These are phyloP conservation scores for Sebastes oblongus DNA, from an alignment of 2,797 vertebrate genomes.

Conservation along the genomic window DNA sequence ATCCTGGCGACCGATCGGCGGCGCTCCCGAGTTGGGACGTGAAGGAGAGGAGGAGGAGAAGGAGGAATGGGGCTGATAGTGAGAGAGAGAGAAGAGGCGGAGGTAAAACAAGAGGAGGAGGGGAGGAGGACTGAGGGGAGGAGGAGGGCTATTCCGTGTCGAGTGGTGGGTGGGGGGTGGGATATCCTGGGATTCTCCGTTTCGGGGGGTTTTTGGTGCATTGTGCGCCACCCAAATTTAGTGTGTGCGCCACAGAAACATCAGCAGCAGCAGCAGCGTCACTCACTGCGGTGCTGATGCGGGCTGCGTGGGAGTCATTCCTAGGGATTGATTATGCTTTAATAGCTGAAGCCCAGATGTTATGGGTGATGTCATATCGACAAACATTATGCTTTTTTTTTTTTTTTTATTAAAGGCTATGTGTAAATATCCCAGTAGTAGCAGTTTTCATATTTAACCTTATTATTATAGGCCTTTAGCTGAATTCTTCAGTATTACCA, in stretches of 20 bases:
- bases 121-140: slow-evolving; percentile 40
- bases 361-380: slow-evolving; percentile 2
- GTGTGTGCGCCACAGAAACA: slow-evolving; percentile 56
- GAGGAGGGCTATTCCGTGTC: slow-evolving; percentile 73
- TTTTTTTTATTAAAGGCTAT: rapidly evolving
- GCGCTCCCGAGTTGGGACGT: slow-evolving; percentile 81
- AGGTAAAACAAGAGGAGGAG: slow-evolving; percentile 56
- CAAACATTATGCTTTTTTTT: neutral
- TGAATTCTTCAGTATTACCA: neutral
- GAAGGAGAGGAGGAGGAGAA: slow-evolving; percentile 43
- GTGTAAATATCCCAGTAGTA: neutral
- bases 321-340: neutral
- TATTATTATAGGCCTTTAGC: neutral
- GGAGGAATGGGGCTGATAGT: slow-evolving; percentile 45
- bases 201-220: slow-evolving; percentile 74
- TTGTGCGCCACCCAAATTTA: slow-evolving; percentile 72
- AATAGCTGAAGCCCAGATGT: slow-evolving; percentile 29
- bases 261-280: slow-evolving; percentile 32
- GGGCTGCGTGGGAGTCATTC: slow-evolving; percentile 59
- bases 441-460: neutral
- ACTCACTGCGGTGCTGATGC: slow-evolving; percentile 69
- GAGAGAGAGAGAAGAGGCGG: slow-evolving; percentile 56
- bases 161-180: slow-evolving; percentile 69
- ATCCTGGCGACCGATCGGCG: slow-evolving; percentile 80
- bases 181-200: slow-evolving; percentile 82